phyloP scores from a whole-genome alignment of 2,888 invertebrate species.

The Carabus problematicus region DNA sequence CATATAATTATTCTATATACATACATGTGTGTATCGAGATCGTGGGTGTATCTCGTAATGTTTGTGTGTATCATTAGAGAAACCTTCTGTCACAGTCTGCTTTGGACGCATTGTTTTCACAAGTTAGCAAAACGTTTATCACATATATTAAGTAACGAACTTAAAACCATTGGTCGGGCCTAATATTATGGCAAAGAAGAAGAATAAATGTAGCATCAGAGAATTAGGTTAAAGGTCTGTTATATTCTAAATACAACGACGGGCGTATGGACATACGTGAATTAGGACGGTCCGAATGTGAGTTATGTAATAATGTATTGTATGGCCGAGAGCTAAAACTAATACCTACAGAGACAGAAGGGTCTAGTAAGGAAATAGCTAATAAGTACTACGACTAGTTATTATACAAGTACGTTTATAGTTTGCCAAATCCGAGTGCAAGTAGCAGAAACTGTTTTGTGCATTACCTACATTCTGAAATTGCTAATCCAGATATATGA shows the following conservation, averaged over 20 bases:
- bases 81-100: constrained; percentile 8
- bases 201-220: too few species aligned
- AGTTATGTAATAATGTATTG: too few species aligned
- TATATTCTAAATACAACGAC: too few species aligned
- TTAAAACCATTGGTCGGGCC: too few species aligned
- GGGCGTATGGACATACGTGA: not conserved
- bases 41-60: not conserved
- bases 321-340: too few species aligned
- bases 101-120: too few species aligned
- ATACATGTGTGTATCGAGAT: not conserved
- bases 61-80: not conserved
- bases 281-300: not conserved
- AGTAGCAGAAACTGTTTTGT: constrained; percentile 9
- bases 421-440: constrained; percentile 7
- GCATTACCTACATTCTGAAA: not conserved
- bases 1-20: constrained; percentile 10
- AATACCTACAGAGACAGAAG: too few species aligned
- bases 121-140: constrained; percentile 3
- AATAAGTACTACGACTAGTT: too few species aligned
- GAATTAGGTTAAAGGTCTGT: too few species aligned
- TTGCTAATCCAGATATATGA: not conserved
- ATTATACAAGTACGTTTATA: not conserved
- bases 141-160: not conserved
- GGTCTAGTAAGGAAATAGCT: too few species aligned
- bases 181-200: too few species aligned